Conservation (phyloP, 2,888 invertebrate species). For the Mythimna ferrago region DNA sequence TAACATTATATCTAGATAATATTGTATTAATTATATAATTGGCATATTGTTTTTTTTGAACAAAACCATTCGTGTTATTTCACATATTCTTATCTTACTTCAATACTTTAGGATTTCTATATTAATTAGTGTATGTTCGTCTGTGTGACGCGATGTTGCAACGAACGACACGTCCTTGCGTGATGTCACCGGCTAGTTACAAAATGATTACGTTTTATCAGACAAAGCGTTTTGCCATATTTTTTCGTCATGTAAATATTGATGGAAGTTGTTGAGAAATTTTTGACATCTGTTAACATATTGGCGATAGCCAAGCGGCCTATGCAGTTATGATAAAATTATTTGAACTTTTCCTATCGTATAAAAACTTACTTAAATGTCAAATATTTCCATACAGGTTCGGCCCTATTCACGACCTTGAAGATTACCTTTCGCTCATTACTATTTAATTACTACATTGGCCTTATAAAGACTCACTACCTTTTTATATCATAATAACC, state of each 20-base stretch:
- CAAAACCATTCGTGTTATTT: too few species aligned
- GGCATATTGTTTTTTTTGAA: too few species aligned
- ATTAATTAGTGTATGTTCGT: slow-evolving; percentile 8
- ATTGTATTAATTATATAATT: too few species aligned
- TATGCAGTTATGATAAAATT: neutral
- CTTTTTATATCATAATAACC: too few species aligned
- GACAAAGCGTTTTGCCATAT: slow-evolving; percentile 31
- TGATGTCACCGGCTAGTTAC: slow-evolving; percentile 32
- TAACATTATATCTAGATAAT: too few species aligned
- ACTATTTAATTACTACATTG: neutral
- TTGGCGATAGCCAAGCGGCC: neutral
- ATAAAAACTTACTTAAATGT: neutral
- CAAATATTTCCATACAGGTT: neutral
- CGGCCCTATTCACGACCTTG: slow-evolving; percentile 21
- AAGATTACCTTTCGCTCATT: slow-evolving; percentile 1
- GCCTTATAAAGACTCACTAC: too few species aligned
- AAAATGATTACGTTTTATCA: slow-evolving; percentile 43
- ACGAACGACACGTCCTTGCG: slow-evolving; percentile 7
- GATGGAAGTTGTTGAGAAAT: slow-evolving; percentile 28
- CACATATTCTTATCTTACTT: neutral
- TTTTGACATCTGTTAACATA: slow-evolving; percentile 8
- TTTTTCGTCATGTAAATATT: slow-evolving; percentile 37
- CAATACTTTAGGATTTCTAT: neutral
- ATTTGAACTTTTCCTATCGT: neutral
- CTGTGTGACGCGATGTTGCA: slow-evolving; percentile 19